Conservation (phyloP, 2,113 vertebrate species). For the Columba janthina region DNA sequence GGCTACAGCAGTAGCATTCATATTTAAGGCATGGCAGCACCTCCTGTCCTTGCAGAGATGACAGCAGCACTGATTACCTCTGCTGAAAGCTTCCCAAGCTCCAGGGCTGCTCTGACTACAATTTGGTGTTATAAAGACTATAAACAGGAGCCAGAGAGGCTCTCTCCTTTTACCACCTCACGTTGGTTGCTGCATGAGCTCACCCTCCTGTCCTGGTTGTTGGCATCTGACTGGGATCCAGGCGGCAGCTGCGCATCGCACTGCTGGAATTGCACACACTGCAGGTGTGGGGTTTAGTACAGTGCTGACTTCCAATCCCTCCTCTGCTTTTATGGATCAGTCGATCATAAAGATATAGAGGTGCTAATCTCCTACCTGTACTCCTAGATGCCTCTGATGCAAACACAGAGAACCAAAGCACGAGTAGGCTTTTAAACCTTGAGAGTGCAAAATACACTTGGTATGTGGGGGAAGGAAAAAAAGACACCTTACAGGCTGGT, state of each 20-base stretch:
- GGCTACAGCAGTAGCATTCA: not conserved
- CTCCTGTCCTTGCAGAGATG: not conserved
- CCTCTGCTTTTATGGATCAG: not conserved
- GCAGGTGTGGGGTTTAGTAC: not conserved
- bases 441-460: not conserved
- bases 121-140: not conserved
- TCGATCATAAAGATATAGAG: not conserved
- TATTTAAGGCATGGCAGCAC: not conserved
- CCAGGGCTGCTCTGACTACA: not conserved
- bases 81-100: not conserved
- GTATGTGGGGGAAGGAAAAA: not conserved
- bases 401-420: not conserved
- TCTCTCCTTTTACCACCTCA: not conserved
- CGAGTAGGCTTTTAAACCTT: not conserved
- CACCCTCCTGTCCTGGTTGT: not conserved
- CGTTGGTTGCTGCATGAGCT: not conserved
- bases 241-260: rapidly evolving
- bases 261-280: rapidly evolving
- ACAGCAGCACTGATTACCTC: not conserved
- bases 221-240: not conserved
- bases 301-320: not conserved
- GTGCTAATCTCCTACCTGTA: not conserved
- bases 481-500: not conserved
- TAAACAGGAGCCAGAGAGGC: not conserved
- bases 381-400: not conserved